These are phyloP conservation scores for Ichneumoninae sp. DNA, from an alignment of 2,888 invertebrate genomes.

Conservation along the genomic window DNA sequence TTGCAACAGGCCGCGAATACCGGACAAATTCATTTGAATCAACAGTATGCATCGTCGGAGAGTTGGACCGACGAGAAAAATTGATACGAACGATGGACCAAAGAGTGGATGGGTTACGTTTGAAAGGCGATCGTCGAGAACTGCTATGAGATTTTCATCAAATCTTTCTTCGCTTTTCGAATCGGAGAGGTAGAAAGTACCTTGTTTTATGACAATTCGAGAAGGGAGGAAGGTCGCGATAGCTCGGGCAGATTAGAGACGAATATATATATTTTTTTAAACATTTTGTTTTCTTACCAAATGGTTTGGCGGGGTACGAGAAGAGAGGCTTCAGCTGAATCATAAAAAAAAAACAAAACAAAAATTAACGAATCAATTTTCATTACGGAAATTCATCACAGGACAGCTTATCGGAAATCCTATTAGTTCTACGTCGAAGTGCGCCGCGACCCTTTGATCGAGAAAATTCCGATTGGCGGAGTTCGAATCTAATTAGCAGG, in stretches of 20 bases:
- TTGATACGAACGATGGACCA: conserved; percentile 66
- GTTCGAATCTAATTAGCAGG: conserved; percentile 35
- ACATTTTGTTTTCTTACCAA: conserved; percentile 14
- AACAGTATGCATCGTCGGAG: conserved; percentile 73
- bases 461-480: conserved; percentile 26
- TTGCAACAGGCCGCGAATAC: conserved; percentile 69
- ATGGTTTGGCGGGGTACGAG: conserved; percentile 1
- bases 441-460: conserved; percentile 1
- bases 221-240: background rate
- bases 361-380: background rate
- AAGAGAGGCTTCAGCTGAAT: conserved; percentile 15
- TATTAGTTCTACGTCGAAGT: background rate
- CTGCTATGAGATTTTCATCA: background rate
- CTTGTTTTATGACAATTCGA: background rate
- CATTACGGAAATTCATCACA: background rate
- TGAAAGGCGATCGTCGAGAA: conserved; percentile 24
- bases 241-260: background rate
- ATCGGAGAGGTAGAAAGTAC: conserved; percentile 16
- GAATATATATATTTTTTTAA: background rate
- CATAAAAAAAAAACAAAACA: conserved; percentile 12
- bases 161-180: background rate
- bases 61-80: conserved; percentile 79
- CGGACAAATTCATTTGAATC: conserved; percentile 72
- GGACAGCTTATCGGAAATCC: conserved; percentile 6
- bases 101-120: conserved; percentile 45